Evolutionary conservation across 2,888 invertebrate genomes (phyloP).

Genomic region (Steinernema carpocapsae): DNA sequence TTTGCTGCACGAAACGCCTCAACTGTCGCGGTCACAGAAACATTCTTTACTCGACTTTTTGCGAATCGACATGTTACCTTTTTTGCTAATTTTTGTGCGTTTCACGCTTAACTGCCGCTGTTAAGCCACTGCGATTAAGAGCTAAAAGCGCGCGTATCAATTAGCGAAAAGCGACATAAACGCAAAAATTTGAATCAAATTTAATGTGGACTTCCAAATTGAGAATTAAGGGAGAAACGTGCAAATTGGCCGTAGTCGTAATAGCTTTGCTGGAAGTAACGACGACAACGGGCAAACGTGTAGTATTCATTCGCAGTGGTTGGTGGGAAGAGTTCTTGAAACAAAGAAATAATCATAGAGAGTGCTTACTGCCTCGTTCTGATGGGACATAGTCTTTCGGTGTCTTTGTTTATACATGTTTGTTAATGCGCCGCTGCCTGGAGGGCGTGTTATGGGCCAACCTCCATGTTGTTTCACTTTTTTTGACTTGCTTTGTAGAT

Average conservation of each 20-base stretch:
- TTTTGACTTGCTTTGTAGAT: not conserved
- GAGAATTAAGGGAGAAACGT: constrained; percentile 17
- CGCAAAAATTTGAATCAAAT: constrained; percentile 21
- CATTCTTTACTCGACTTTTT: too few species aligned
- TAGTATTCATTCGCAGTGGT: not conserved
- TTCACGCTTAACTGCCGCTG: not conserved
- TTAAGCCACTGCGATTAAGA: not conserved
- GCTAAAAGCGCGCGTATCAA: constrained; percentile 1
- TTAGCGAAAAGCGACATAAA: constrained; percentile 6
- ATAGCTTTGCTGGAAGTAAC: too few species aligned
- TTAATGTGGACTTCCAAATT: not conserved
- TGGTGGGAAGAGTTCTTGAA: not conserved
- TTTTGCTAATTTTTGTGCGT: too few species aligned
- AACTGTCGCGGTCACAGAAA: too few species aligned
- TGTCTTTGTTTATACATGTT: constrained; percentile 29
- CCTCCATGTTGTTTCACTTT: constrained; percentile 15
- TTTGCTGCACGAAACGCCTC: not conserved
- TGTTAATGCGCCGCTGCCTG: constrained; percentile 17
- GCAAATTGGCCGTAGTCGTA: not conserved
- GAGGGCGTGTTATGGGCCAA: constrained; percentile 18
- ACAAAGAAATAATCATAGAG: constrained; percentile 5
- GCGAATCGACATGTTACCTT: too few species aligned
- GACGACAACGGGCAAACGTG: not conserved
- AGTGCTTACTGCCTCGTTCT: constrained; percentile 5
- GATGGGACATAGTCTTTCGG: not conserved